These are phyloP conservation scores for Frankliniella intonsa DNA, from an alignment of 2,888 invertebrate species.

Conservation along the genomic window DNA sequence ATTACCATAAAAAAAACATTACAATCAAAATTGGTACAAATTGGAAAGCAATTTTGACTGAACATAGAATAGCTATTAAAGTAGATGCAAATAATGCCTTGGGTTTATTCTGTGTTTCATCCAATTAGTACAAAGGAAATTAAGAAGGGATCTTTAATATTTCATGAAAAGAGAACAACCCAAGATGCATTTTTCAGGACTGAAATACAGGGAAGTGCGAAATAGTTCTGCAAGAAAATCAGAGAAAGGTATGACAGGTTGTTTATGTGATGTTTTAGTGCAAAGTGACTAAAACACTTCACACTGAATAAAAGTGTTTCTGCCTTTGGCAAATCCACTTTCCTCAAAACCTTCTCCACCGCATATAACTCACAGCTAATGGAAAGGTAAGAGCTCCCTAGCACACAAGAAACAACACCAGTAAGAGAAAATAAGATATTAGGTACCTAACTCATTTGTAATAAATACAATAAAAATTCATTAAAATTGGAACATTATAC, in stretches of 20 bases:
- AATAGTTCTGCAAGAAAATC: too few species aligned
- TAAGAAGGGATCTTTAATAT: too few species aligned
- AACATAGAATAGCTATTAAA: background rate
- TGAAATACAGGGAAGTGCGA: background rate
- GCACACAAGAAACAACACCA: constrained; percentile 13
- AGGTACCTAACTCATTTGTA: background rate
- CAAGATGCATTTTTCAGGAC: background rate
- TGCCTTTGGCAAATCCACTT: background rate
- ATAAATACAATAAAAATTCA: constrained; percentile 17
- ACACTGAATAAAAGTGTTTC: background rate
- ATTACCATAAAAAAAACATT: background rate
- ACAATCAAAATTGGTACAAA: background rate
- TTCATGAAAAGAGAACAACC: too few species aligned
- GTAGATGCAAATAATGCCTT: too few species aligned
- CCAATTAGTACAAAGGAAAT: too few species aligned
- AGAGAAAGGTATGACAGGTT: background rate
- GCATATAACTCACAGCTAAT: background rate
- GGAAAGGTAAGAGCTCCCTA: background rate
- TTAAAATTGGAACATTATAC: background rate
- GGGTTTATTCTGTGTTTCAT: too few species aligned
- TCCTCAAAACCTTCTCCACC: background rate
- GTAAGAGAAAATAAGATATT: background rate
- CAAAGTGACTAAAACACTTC: background rate
- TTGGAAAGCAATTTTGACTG: background rate
- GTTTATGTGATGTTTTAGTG: background rate